Base-by-base conservation (phyloP, 2,797 vertebrate species). In the Manis crassicaudata region DNA sequence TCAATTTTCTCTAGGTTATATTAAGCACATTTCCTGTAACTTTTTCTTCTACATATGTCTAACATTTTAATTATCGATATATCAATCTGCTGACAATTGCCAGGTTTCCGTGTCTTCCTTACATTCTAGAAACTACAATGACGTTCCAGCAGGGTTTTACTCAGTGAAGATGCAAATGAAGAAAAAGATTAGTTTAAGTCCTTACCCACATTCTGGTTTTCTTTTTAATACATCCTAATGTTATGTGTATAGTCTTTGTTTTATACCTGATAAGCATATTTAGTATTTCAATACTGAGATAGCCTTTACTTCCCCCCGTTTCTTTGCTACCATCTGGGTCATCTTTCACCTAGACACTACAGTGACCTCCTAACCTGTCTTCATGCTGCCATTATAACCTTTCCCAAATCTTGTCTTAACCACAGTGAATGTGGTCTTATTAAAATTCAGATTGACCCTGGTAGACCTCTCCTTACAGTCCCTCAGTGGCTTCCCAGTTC, bases 1-100 rank as follows among this genome's bases (percentile, higher is more conserved):
- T 92, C 17, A 76, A 54, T 88, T 96, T 95, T 96, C 46, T 72
- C 46, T 80, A 77, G 68, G n/a, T 79, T 86, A 21, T 89, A 18
- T 79, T 79, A 81, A 90, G 16, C 25, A 72, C 16, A 12, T 80
- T 96, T 63, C 60, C 21, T 95, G 84, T 50, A 80, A 86, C 35
- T 75, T 23, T 93, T 96, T 93, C 56, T 92, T 88, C 70, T 87
- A 11, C 16, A 5, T 81, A 40, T 62, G 32, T 76, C 86, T 40
- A 95, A 25, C 17, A 79, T 79, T 88, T 80, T 88, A 77, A 43
- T 73, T 35, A 52, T 18, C 12, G 43, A 87, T 32, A 2, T 77
- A 37, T 79, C 37, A 52, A 62, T 65, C 75, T 92, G 77, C 62
- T 84, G 65, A 93, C 87, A 52, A 87, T 76, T 40, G 82, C 40